Evolutionary conservation across 1,140 invertebrate species (phyloP).

Genomic region (Tribolium castaneum): DNA sequence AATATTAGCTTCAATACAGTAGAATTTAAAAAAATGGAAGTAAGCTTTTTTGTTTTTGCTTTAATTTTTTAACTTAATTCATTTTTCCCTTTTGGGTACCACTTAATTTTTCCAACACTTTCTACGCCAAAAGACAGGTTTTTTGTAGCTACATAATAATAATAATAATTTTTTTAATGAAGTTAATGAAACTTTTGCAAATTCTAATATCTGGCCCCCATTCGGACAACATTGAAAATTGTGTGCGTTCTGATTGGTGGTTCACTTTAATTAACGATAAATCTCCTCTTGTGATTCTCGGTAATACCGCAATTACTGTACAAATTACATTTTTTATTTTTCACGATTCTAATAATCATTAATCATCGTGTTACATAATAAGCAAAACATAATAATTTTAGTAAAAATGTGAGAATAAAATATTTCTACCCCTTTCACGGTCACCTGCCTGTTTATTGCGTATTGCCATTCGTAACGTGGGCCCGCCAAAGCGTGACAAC

Average conservation of each 20-base stretch:
- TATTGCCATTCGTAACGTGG: conserved; percentile 1
- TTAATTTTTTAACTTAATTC: no score
- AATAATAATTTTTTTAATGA: neutral
- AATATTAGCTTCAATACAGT: no score
- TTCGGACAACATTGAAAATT: neutral
- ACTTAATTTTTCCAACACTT: no score
- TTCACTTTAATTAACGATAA: neutral
- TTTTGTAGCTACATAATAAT: no score
- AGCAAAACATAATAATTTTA: neutral
- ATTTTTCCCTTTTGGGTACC: no score
- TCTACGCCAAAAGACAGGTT: no score
- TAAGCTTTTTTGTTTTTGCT: no score
- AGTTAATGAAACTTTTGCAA: neutral
- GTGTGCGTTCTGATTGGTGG: neutral
- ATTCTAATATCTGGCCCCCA: neutral
- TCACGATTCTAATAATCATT: neutral
- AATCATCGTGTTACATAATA: neutral
- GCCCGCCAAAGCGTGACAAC: conserved; percentile 19
- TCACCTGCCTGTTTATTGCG: neutral
- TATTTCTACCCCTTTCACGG: neutral
- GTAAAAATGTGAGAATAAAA: neutral
- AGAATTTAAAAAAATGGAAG: no score
- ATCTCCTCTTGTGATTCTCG: neutral
- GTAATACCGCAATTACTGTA: no score
- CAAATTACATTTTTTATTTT: neutral